Conservation (phyloP, 2,797 vertebrate species). For the Protonibea diacanthus region DNA sequence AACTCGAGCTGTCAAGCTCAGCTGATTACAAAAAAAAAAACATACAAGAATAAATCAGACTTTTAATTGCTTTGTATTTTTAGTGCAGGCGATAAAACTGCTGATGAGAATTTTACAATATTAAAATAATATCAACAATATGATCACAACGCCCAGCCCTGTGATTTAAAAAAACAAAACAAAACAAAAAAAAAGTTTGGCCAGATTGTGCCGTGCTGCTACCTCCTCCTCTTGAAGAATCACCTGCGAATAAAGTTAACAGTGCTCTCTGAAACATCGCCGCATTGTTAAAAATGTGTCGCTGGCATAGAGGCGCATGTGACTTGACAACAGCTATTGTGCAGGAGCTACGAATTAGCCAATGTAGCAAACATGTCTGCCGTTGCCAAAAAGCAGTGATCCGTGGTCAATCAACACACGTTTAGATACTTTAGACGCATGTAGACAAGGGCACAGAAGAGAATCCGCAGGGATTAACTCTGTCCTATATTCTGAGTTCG, state of each 20-base stretch:
- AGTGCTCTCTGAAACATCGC: slow-evolving; percentile 45
- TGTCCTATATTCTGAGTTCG: slow-evolving; percentile 35
- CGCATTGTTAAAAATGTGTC: slow-evolving; percentile 36
- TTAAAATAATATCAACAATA: slow-evolving; percentile 10
- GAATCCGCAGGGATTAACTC: slow-evolving; percentile 16
- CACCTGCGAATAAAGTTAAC: slow-evolving; percentile 35
- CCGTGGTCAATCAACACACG: slow-evolving; percentile 24
- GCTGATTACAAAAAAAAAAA: slow-evolving; percentile 14
- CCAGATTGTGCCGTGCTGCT: slow-evolving; percentile 41
- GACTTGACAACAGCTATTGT: slow-evolving; percentile 41
- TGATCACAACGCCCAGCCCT: slow-evolving; percentile 13
- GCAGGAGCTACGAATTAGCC: slow-evolving; percentile 50
- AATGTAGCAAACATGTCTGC: slow-evolving; percentile 60
- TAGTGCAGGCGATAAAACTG: slow-evolving; percentile 15
- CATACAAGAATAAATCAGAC: slow-evolving; percentile 13
- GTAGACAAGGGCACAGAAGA: slow-evolving; percentile 28
- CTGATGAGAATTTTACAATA: slow-evolving; percentile 1
- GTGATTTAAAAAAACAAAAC: background rate
- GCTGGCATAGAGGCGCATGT: slow-evolving; percentile 71
- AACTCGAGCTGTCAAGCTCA: slow-evolving; percentile 17
- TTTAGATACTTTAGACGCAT: slow-evolving; percentile 25
- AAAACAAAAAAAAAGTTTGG: slow-evolving; percentile 14
- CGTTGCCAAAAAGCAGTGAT: slow-evolving; percentile 40
- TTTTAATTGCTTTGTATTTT: slow-evolving; percentile 47
- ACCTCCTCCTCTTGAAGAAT: slow-evolving; percentile 59